A percentile compares a stretch with the other conserved stretches of the same genome.
Evolutionary conservation across 2,797 vertebrate species (phyloP).

Genomic region (Lepilemur septentrionalis): DNA sequence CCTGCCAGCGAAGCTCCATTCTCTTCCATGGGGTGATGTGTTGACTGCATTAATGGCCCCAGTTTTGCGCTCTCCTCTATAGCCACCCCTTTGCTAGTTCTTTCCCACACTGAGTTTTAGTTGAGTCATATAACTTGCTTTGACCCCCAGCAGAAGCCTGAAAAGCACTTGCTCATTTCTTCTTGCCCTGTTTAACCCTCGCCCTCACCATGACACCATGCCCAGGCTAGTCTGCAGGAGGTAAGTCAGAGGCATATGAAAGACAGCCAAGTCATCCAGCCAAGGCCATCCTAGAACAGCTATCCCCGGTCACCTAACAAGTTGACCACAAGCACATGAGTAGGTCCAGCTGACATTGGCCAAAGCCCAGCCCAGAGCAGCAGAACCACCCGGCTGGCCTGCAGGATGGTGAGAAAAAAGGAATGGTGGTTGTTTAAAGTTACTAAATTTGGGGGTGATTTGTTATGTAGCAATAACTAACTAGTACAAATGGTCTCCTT

Average conservation of each 20-base stretch:
- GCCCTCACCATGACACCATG: neutral
- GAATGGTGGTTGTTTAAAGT: neutral
- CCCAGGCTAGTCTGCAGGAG: neutral
- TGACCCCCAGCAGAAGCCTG: neutral
- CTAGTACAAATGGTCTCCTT: neutral
- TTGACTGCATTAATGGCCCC: neutral
- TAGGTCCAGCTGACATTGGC: neutral
- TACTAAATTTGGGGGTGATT: neutral
- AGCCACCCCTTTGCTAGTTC: neutral
- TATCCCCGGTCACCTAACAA: neutral
- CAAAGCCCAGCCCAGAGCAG: constrained; percentile 2
- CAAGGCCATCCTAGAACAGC: neutral
- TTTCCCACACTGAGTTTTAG: neutral
- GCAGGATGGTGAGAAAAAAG: neutral
- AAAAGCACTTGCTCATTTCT: neutral
- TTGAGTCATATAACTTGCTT: neutral
- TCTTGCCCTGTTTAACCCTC: neutral
- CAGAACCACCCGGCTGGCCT: neutral
- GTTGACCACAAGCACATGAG: neutral
- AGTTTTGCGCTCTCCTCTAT: neutral
- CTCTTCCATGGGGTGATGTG: neutral
- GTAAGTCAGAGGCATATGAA: neutral
- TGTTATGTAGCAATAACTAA: constrained; percentile 10
- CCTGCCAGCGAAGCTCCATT: neutral
- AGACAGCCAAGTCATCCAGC: neutral